Evolutionary conservation across 2,888 invertebrate genomes (phyloP).

Genomic region (Girardia tigrina): DNA sequence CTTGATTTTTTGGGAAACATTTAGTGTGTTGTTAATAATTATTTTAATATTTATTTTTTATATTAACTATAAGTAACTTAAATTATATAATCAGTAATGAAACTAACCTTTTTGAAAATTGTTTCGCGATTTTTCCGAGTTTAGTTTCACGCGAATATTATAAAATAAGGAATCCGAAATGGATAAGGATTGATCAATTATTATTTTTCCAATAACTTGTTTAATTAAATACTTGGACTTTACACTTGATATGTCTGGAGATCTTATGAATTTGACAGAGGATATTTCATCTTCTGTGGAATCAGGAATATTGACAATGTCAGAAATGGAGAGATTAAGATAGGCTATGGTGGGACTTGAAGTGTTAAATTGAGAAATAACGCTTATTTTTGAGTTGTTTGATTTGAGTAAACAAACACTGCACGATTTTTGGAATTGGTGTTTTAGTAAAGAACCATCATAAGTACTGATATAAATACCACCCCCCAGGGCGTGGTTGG

Average conservation of each 20-base stretch:
- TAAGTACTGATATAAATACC: neutral
- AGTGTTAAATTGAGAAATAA: neutral
- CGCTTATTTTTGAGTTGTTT: neutral
- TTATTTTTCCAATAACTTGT: neutral
- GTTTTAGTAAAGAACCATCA: neutral
- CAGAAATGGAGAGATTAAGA: neutral
- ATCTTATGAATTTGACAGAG: neutral
- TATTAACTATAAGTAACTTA: too few species aligned
- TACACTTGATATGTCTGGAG: neutral
- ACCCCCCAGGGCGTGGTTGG: neutral
- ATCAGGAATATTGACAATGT: neutral
- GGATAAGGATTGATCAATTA: neutral
- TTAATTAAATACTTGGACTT: neutral
- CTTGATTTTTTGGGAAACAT: too few species aligned
- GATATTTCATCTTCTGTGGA: neutral
- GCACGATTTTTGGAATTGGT: neutral
- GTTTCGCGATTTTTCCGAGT: too few species aligned
- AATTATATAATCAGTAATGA: too few species aligned
- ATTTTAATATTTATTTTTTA: too few species aligned
- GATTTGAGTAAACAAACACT: neutral
- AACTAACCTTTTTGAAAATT: too few species aligned
- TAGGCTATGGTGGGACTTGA: neutral
- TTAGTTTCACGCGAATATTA: neutral
- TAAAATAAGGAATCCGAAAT: neutral
- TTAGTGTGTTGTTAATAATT: too few species aligned